phyloP scores from a whole-genome alignment of 2,113 vertebrate genomes.

The Salvator merianae region DNA sequence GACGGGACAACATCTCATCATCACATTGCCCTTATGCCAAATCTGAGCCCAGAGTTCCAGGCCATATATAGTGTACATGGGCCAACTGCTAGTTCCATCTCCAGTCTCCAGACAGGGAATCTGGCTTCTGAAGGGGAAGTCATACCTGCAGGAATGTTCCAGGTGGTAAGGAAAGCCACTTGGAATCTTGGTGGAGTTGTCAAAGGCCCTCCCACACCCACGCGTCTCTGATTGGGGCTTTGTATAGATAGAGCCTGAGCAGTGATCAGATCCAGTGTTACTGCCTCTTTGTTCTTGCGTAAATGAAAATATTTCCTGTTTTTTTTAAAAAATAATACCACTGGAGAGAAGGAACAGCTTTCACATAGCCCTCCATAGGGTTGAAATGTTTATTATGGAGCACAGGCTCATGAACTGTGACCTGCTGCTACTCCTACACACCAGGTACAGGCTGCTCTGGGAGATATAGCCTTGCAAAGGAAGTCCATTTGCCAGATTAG shows the following conservation, averaged over 20 bases:
- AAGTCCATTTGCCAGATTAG: background rate
- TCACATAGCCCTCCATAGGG: background rate
- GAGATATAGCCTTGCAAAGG: background rate
- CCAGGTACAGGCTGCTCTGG: background rate
- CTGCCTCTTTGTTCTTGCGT: background rate
- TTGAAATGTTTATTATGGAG: background rate
- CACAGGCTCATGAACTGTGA: background rate
- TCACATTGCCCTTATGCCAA: too few relatives aligned
- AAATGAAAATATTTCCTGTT: background rate
- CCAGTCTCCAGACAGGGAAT: too few relatives aligned
- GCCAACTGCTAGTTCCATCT: too few relatives aligned
- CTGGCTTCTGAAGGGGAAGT: background rate
- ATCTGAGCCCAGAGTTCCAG: too few relatives aligned
- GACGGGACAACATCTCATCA: too few relatives aligned
- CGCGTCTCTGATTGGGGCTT: background rate
- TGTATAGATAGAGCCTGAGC: background rate
- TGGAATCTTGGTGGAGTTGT: background rate
- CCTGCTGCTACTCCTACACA: background rate
- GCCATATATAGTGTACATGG: too few relatives aligned
- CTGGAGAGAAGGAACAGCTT: background rate
- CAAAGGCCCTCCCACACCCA: background rate
- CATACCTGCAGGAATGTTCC: background rate
- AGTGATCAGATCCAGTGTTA: background rate
- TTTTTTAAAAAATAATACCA: background rate
- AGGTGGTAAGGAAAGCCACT: background rate